These are phyloP conservation scores for Pristionchus entomophagus DNA, from an alignment of 2,888 invertebrate species.

Conservation along the genomic window DNA sequence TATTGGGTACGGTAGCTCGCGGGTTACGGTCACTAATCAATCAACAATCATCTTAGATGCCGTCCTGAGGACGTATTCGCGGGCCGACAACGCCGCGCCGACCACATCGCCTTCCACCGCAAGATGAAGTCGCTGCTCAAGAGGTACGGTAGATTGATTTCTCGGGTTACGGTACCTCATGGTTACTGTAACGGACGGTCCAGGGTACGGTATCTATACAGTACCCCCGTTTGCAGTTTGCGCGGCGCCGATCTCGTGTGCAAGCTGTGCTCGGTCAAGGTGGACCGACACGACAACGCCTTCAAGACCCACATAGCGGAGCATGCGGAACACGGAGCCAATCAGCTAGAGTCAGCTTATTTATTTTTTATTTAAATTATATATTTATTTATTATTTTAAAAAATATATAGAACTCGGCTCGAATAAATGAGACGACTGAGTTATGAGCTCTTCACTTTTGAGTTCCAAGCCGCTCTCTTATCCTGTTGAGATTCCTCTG, in stretches of 20 bases:
- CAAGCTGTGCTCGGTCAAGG: conserved; percentile 55
- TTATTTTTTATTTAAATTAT: neutral
- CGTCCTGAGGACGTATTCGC: conserved; percentile 2
- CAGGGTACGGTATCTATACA: neutral
- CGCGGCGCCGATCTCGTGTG: conserved; percentile 56
- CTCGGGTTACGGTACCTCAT: too few relatives aligned
- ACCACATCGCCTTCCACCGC: conserved; percentile 65
- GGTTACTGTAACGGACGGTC: too few relatives aligned
- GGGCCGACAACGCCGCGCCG: conserved; percentile 56
- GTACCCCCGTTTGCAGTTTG: conserved; percentile 11
- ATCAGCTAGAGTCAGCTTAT: neutral
- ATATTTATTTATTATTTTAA: neutral
- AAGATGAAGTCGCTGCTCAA: conserved; percentile 61
- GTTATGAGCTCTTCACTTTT: neutral
- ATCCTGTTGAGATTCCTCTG: too few relatives aligned
- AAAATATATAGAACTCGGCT: neutral
- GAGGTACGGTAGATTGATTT: too few relatives aligned
- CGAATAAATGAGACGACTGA: neutral
- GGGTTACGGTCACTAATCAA: too few relatives aligned
- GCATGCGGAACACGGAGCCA: conserved; percentile 52
- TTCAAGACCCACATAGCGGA: conserved; percentile 59
- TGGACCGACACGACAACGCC: conserved; percentile 58
- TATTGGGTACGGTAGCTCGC: neutral
- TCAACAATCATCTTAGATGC: neutral
- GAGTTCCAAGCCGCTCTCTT: too few relatives aligned